A percentile compares a stretch with the other conserved stretches of the same genome.
Evolutionary conservation across 2,113 vertebrate genomes (phyloP).

Genomic region (Elachura formosa): DNA sequence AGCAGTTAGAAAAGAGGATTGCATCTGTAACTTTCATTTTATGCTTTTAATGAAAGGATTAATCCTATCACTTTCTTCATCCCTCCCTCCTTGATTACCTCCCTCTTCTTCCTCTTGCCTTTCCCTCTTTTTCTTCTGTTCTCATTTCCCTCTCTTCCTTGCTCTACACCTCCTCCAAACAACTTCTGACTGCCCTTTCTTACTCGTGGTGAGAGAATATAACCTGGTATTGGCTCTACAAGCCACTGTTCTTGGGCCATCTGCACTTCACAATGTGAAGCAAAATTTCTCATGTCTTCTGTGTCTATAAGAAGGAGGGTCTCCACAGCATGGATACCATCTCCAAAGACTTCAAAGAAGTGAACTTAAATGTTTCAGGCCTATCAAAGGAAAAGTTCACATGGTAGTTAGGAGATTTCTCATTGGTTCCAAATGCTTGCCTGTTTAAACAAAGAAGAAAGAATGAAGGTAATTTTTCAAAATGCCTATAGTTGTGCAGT

Average conservation of each 20-base stretch:
- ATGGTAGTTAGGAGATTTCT: neutral
- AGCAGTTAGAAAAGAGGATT: neutral
- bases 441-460: neutral
- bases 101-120: neutral
- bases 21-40: neutral
- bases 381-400: neutral
- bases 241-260: neutral
- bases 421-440: neutral
- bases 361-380: neutral
- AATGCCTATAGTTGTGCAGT: accelerated
- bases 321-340: neutral
- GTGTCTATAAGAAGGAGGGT: neutral
- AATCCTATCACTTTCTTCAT: neutral
- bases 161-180: neutral
- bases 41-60: neutral
- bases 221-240: neutral
- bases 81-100: neutral
- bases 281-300: neutral
- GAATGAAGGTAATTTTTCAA: neutral
- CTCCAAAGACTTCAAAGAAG: neutral
- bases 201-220: neutral
- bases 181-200: neutral
- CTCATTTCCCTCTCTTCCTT: neutral
- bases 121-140: neutral
- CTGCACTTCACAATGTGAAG: neutral